These are phyloP conservation scores for Poecile atricapillus DNA, from an alignment of 2,113 vertebrate species.

Conservation along the genomic window DNA sequence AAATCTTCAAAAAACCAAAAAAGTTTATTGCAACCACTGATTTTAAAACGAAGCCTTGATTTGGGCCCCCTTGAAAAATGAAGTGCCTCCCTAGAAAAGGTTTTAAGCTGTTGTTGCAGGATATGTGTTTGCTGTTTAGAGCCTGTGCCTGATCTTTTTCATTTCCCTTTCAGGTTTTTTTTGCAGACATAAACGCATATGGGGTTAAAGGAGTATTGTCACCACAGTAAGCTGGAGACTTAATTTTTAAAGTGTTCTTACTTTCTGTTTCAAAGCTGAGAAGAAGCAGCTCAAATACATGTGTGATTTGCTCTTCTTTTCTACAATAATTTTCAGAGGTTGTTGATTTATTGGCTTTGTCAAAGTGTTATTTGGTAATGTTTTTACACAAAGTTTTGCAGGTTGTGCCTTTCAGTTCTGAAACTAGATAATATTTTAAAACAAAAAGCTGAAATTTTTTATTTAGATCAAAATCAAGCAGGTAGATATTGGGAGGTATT, in stretches of 20 bases:
- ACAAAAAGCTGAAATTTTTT: neutral
- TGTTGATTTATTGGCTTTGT: neutral
- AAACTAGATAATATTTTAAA: neutral
- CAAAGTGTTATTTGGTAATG: neutral
- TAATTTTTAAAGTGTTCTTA: conserved; percentile 37
- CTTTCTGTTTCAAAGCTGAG: neutral
- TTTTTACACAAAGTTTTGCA: neutral
- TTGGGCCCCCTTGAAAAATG: neutral
- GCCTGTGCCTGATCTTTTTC: neutral
- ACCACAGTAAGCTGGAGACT: neutral
- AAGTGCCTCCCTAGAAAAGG: neutral
- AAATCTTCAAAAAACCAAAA: neutral
- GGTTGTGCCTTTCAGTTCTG: neutral
- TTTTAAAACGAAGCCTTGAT: conserved; percentile 21
- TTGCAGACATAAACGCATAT: neutral
- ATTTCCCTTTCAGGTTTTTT: neutral
- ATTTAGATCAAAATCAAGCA: neutral
- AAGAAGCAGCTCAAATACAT: neutral
- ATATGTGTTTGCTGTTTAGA: conserved; percentile 23
- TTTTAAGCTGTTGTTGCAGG: conserved; percentile 16
- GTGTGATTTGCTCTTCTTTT: neutral
- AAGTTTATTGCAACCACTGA: conserved; percentile 45
- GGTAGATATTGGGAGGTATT: neutral
- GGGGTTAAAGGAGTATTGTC: conserved; percentile 10
- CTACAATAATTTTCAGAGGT: neutral